phyloP scores from a whole-genome alignment of 2,113 vertebrate species.

The Gymnogyps californianus region DNA sequence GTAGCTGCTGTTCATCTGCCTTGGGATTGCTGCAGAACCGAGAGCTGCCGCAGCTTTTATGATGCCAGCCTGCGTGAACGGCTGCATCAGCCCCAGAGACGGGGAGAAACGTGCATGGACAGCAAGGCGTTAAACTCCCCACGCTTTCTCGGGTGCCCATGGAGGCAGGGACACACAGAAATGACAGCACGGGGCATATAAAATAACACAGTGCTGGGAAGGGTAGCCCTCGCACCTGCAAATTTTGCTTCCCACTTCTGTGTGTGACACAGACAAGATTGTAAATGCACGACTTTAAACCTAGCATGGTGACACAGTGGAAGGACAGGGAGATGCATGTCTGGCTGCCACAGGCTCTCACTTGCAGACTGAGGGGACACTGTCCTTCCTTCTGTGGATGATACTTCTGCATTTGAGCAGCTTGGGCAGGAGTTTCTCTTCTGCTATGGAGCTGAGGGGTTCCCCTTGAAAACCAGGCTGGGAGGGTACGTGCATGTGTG shows the following conservation, averaged over 20 bases:
- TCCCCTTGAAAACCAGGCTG: not conserved
- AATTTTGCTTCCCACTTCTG: accelerated
- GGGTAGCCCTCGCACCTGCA: not conserved
- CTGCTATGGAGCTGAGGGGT: accelerated
- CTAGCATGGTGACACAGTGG: not conserved
- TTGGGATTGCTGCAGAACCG: not conserved
- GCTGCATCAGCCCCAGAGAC: not conserved
- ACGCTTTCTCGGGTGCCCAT: accelerated
- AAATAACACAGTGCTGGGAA: not conserved
- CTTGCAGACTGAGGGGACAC: not conserved
- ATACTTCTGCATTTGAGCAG: not conserved
- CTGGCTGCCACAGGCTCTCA: not conserved
- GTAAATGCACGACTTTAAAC: not conserved
- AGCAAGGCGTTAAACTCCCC: not conserved
- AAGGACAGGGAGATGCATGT: not conserved
- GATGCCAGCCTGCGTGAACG: not conserved
- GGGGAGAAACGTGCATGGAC: accelerated
- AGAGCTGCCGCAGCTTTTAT: not conserved
- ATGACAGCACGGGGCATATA: not conserved
- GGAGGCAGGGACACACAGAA: not conserved
- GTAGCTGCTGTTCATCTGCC: not conserved
- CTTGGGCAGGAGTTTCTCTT: not conserved
- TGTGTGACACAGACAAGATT: not conserved
- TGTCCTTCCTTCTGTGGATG: not conserved
- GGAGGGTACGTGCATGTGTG: not conserved